These are phyloP conservation scores for Mayetiola destructor DNA, from an alignment of 2,888 invertebrate species.

Conservation along the genomic window DNA sequence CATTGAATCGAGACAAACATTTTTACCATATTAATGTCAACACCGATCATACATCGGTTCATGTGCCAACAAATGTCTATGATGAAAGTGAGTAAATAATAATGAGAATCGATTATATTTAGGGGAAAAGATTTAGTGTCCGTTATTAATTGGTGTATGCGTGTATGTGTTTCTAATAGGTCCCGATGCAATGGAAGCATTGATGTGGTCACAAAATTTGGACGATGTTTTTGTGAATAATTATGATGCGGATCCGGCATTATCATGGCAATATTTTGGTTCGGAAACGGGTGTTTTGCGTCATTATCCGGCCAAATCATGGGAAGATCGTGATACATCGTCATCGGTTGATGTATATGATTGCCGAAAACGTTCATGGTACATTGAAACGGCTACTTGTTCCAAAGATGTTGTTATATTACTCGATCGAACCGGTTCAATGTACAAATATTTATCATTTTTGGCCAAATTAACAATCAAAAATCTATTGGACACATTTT, in stretches of 20 bases:
- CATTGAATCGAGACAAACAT: constrained; percentile 57
- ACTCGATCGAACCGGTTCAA: constrained; percentile 90
- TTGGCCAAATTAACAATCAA: constrained; percentile 74
- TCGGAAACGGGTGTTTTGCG: constrained; percentile 84
- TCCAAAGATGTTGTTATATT: constrained; percentile 95
- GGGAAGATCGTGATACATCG: constrained; percentile 37
- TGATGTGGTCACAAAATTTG: constrained; percentile 79
- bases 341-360: constrained; percentile 64
- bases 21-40: constrained; percentile 75
- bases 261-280: constrained; percentile 97
- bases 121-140: too few species aligned
- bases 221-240: constrained; percentile 74
- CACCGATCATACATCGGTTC: constrained; percentile 69
- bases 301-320: constrained; percentile 74
- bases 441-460: constrained; percentile 69
- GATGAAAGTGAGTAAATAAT: constrained; percentile 48
- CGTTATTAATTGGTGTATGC: not conserved
- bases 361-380: constrained; percentile 86
- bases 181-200: constrained; percentile 51
- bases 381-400: constrained; percentile 93
- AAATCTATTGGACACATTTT: constrained; percentile 83
- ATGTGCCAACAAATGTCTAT: constrained; percentile 88
- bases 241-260: constrained; percentile 72
- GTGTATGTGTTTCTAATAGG: constrained; percentile 26
- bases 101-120: too few species aligned